These are phyloP conservation scores for Heteromyza rotundicornis DNA, from an alignment of 2,888 invertebrate genomes.

Conservation along the genomic window DNA sequence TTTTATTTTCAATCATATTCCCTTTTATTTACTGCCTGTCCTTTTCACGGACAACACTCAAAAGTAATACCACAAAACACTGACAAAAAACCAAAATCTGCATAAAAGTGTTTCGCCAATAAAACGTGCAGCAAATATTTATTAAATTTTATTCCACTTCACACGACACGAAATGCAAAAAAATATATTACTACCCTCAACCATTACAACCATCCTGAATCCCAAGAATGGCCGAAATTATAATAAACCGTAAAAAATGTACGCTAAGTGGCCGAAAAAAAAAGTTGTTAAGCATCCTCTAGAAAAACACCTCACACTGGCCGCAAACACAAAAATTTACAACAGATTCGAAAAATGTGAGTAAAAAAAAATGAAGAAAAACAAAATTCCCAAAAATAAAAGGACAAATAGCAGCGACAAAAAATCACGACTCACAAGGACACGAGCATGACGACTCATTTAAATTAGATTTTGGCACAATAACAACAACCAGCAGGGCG, in stretches of 20 bases:
- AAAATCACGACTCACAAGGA: constrained; percentile 8
- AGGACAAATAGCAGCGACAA: background rate
- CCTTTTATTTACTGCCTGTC: too few species aligned
- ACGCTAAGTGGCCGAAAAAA: constrained; percentile 11
- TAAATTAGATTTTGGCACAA: constrained; percentile 28
- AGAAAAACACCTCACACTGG: background rate
- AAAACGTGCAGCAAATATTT: constrained; percentile 14
- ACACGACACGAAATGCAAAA: background rate
- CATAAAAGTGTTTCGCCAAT: too few species aligned
- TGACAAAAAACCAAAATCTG: too few species aligned
- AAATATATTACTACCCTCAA: background rate
- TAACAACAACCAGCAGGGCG: constrained; percentile 3
- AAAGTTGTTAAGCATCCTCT: constrained; percentile 6
- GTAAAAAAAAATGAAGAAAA: background rate
- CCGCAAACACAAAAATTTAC: too few species aligned
- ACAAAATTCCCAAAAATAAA: background rate
- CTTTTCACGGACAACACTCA: too few species aligned
- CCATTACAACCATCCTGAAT: background rate
- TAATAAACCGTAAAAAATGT: constrained; percentile 11
- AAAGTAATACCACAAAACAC: too few species aligned
- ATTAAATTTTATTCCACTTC: constrained; percentile 12
- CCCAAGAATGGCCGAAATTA: constrained; percentile 1
- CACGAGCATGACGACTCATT: constrained; percentile 27
- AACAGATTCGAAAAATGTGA: background rate
- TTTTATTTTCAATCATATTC: too few species aligned